A percentile compares a stretch with the other conserved stretches of the same genome.
phyloP scores from a whole-genome alignment of 2,888 invertebrate species.

The Sepiola atlantica region DNA sequence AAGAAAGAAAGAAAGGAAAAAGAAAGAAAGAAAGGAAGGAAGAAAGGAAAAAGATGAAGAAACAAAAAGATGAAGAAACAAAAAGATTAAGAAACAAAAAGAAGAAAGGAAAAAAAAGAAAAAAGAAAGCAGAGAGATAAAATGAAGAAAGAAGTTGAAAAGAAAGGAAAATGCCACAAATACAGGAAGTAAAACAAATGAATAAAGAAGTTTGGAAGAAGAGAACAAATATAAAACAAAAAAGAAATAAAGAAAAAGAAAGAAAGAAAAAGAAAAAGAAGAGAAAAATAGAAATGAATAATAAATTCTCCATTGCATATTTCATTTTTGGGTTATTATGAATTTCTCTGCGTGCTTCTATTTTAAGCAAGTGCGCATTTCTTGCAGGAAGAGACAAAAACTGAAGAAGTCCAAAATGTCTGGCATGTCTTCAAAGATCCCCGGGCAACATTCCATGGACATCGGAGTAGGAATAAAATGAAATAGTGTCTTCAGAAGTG shows the following conservation, averaged over 20 bases:
- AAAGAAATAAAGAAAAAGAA: neutral
- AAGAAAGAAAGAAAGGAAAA: no score
- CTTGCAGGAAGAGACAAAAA: neutral
- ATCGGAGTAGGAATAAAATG: neutral
- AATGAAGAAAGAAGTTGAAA: accelerated
- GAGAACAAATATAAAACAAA: neutral
- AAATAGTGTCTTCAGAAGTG: neutral
- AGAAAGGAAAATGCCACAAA: neutral
- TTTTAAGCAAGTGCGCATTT: neutral
- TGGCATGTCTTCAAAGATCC: neutral
- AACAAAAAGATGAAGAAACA: no score
- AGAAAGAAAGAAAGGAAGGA: no score
- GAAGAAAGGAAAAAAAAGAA: neutral
- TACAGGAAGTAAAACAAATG: neutral
- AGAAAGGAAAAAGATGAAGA: no score
- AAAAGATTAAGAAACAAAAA: no score
- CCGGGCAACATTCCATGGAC: slow-evolving; percentile 32
- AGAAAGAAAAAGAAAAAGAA: neutral
- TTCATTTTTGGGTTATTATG: neutral
- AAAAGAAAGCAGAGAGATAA: neutral
- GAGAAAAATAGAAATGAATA: no score
- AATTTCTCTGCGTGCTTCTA: neutral
- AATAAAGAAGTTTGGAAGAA: neutral
- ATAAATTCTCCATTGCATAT: neutral
- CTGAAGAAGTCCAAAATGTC: neutral